Percentiles rank a stretch among this genome's conserved stretches.
These are phyloP conservation scores for Amphipoea lucens DNA, from an alignment of 2,888 invertebrate genomes.

Conservation along the genomic window DNA sequence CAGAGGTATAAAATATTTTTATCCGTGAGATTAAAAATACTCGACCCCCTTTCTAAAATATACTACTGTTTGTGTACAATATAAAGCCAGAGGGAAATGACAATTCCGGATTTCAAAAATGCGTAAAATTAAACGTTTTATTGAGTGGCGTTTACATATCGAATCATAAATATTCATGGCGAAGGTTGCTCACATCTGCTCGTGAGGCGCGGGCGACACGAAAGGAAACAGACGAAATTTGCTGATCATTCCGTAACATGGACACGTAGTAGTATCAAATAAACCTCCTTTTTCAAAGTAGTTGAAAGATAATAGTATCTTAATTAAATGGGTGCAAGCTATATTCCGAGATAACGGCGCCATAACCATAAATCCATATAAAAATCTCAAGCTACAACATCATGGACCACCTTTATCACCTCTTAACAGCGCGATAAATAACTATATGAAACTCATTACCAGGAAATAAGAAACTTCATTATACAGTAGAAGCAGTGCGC, in stretches of 20 bases:
- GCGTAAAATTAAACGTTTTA: conserved; percentile 70
- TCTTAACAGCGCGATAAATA: conserved; percentile 74
- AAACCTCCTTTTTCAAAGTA: conserved; percentile 24
- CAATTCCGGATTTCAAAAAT: conserved; percentile 66
- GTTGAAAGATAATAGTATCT: conserved; percentile 33
- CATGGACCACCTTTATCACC: conserved; percentile 63
- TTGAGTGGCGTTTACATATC: conserved; percentile 70
- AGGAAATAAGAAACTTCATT: conserved; percentile 83
- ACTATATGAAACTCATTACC: conserved; percentile 81
- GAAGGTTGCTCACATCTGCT: conserved; percentile 72
- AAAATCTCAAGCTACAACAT: conserved; percentile 64
- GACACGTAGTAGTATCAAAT: conserved; percentile 16
- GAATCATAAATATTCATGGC: conserved; percentile 78
- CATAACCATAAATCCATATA: conserved; percentile 68
- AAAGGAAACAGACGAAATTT: conserved; percentile 43
- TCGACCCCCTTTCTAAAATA: conserved; percentile 36
- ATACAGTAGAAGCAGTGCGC: conserved; percentile 75
- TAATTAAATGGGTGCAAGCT: conserved; percentile 50
- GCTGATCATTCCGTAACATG: conserved; percentile 44
- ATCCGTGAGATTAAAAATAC: conserved; percentile 51
- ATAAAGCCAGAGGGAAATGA: conserved; percentile 65
- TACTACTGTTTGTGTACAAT: conserved; percentile 48
- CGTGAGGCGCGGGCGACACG: conserved; percentile 48
- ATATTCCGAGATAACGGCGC: conserved; percentile 54
- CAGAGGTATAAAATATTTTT: conserved; percentile 56